Evolutionary conservation across 2,888 invertebrate species (phyloP).

Genomic region (Drepanosiphum platanoidis): DNA sequence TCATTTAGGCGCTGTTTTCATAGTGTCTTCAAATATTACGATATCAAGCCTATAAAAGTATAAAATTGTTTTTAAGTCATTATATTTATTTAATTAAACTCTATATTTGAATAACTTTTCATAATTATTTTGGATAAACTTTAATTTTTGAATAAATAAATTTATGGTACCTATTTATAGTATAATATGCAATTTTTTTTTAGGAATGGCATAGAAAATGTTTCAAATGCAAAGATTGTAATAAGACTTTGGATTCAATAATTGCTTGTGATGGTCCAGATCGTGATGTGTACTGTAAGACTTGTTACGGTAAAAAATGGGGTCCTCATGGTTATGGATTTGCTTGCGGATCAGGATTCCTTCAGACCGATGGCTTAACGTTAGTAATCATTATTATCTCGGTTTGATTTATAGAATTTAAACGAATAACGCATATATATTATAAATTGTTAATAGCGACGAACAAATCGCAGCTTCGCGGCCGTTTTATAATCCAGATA

Average conservation of each 20-base stretch:
- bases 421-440: not conserved
- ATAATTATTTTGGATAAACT: too few species aligned
- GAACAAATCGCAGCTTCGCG: constrained; percentile 83
- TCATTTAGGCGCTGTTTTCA: too few species aligned
- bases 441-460: constrained; percentile 74
- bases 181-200: not conserved
- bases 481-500: constrained; percentile 86
- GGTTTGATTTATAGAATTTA: not conserved
- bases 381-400: constrained; percentile 70
- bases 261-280: constrained; percentile 95
- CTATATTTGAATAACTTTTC: too few species aligned
- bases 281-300: constrained; percentile 92
- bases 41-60: too few species aligned
- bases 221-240: constrained; percentile 92
- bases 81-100: not conserved
- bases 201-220: constrained; percentile 92
- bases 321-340: constrained; percentile 97
- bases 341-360: constrained; percentile 92
- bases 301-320: constrained; percentile 97
- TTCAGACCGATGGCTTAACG: constrained; percentile 90
- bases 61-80: too few species aligned
- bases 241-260: constrained; percentile 93
- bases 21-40: too few species aligned
- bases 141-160: not conserved
- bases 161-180: not conserved